phyloP scores from a whole-genome alignment of 2,797 vertebrate genomes.

The Dipus sagitta region DNA sequence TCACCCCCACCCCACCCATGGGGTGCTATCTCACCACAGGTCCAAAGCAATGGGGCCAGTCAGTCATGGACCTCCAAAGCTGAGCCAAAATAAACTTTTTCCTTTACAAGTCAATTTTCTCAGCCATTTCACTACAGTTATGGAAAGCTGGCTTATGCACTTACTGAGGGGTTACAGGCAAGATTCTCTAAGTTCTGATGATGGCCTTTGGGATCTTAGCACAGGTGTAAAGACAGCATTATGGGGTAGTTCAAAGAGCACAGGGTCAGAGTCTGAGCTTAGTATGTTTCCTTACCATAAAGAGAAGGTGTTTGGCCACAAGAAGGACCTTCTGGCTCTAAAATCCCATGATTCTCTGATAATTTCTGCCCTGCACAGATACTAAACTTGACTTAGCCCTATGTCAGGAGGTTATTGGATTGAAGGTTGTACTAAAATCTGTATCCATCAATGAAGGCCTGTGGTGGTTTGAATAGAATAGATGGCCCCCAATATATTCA shows the following conservation, averaged over 20 bases:
- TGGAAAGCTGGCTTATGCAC: too few relatives aligned
- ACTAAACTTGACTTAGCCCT: background rate
- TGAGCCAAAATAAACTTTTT: too few relatives aligned
- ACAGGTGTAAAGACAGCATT: background rate
- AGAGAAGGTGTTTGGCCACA: background rate
- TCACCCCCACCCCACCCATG: too few relatives aligned
- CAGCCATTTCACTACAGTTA: too few relatives aligned
- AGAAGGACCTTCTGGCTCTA: background rate
- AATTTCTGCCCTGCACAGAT: too few relatives aligned
- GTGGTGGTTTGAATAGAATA: background rate
- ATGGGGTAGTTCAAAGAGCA: background rate
- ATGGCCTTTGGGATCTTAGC: background rate
- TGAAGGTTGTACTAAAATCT: background rate
- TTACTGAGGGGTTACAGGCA: background rate
- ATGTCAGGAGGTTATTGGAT: background rate
- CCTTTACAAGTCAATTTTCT: too few relatives aligned
- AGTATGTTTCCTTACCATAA: background rate
- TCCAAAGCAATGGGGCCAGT: too few relatives aligned
- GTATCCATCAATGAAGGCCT: background rate
- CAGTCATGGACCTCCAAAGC: too few relatives aligned
- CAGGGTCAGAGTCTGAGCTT: background rate
- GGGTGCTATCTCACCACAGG: too few relatives aligned
- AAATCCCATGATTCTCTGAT: too few relatives aligned
- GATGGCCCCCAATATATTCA: too few relatives aligned
- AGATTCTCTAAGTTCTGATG: background rate